Evolutionary conservation across 2,888 invertebrate species (phyloP), one percentile per base, ranked within the genome.

Genomic region (Prostheceraeus crozeri): DNA sequence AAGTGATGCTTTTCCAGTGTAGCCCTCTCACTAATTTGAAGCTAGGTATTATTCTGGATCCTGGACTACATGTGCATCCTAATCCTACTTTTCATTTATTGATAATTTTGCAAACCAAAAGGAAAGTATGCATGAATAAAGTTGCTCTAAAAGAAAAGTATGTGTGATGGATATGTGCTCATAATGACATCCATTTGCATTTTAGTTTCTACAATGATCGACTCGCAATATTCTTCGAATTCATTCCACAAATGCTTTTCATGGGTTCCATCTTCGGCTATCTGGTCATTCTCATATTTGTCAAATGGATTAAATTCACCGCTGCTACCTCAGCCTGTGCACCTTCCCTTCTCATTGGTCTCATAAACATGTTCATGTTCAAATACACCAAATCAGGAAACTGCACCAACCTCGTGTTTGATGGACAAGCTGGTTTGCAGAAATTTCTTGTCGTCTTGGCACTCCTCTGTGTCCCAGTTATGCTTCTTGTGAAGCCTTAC

Each of bases 211-310:
- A 71, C 68, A 67, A 68, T 40, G 69, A 68, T 48, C 68, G 69
- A 1, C 77, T 89, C 66, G 86, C 86, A 74, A 84, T 98, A 67
- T 81, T 87, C 72, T 88, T 85, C 75, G 89, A 91, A 81, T 99
- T 98, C 79, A 83, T 98, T 67, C 98, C 98, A 0, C 94, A 96
- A 80, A 81, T 96, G 65, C 79, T 91, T 66, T 99, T 98, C 80
- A 79, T 98, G 67, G 71, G 83, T 51, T 84, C 86, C 71, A 82
- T 98, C 66, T 98, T 98, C 82, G 85, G 93, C 75, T 98, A 98
- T 80, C 85, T 98, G 83, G 87, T 88, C 64, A 77, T 93, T 63
- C 81, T 96, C 62, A 90, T 99, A 83, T 88, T 99, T 77, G 84
- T 87, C 75, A 98, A 99, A 80, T 99, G 98, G 98, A 82, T 87